Base-by-base conservation (phyloP, 2,888 invertebrate species). In the Helicoverpa assulta region DNA sequence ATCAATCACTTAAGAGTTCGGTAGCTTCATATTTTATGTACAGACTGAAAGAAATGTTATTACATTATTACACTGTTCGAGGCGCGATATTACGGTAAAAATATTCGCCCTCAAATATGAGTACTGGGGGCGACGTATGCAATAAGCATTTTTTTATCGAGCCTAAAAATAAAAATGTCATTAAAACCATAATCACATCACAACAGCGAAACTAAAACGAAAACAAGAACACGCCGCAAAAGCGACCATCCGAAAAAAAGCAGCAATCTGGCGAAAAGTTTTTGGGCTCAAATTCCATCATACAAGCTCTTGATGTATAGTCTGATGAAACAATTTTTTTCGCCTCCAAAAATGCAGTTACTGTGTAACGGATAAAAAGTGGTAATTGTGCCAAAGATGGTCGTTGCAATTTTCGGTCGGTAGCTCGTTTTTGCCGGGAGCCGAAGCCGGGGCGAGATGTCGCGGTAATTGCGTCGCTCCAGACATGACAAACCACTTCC, bases 331-430 rank as follows among this genome's bases (percentile, higher is more conserved):
- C 74, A 69, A 68, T 84, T 86, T 87, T 87, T 86, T 88, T 80
- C 59, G 66, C 59, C 54, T 66, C 76, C 86, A 83, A 86, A 88
- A 84, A 88, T 89, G 85, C 88, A 90, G 89, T 88, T 86, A 87
- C 86, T 86, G 86, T 88, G 86, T 89, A 87, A 82, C 82, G 81
- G 80, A 84, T 87, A 92, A 93, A 93, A 93, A 93, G 86, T 86
- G 86, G 91, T 93, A 93, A 93, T 91, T 91, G 89, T 87, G 85
- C 85, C 84, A 86, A 86, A 87, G 87, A 90, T 87, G 89, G 88
- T 87, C 80, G 89, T 84, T 87, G 92, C 90, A 92, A 93, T 93
- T 92, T 93, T 88, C 88, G 88, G 87, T 82, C 80, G 81, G 76
- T 84, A 88, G 88, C 87, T 89, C 87, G 88, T 91, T 93, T 93